Conservation (phyloP, 2,113 vertebrate genomes). For the Tachysurus fulvidraco region DNA sequence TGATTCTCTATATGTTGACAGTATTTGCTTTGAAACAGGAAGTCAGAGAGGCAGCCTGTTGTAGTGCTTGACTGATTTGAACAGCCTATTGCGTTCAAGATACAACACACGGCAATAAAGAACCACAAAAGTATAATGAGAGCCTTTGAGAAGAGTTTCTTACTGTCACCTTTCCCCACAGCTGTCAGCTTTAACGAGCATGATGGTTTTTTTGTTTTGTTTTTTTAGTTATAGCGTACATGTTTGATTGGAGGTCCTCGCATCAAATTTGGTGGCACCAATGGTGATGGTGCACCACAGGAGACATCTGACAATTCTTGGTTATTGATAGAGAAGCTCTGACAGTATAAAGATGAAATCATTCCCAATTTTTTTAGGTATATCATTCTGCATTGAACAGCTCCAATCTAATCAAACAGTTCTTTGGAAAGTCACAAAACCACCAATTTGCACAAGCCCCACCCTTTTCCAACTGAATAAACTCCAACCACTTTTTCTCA, state of each 20-base stretch:
- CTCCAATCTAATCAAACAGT: not conserved
- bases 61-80: not conserved
- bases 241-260: not conserved
- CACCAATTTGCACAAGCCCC: not conserved
- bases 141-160: not conserved
- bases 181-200: not conserved
- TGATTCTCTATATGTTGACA: not conserved
- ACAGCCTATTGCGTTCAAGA: not conserved
- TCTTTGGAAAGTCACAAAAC: not conserved
- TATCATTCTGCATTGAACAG: not conserved
- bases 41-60: not conserved
- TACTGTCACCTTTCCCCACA: not conserved
- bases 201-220: not conserved
- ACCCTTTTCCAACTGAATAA: not conserved
- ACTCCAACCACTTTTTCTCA: not conserved
- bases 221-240: not conserved
- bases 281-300: not conserved
- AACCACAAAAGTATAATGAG: not conserved
- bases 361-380: not conserved
- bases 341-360: not conserved
- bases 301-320: not conserved
- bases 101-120: not conserved
- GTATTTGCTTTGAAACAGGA: conserved; percentile 9
- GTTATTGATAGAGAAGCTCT: not conserved
- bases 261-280: not conserved